Evolutionary conservation across 2,888 invertebrate species (phyloP).

Genomic region (Helobdella robusta): DNA sequence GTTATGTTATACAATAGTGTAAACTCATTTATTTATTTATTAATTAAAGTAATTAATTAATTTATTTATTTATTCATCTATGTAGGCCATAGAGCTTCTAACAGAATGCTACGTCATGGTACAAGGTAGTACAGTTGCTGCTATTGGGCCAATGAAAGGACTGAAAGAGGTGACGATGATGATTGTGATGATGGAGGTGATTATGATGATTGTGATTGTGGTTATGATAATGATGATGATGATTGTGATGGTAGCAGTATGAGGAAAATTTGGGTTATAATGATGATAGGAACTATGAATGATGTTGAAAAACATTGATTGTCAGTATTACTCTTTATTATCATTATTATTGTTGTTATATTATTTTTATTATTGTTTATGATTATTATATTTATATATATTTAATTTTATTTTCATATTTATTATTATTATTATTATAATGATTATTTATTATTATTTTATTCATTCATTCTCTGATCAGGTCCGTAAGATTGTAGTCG

Average conservation of each 20-base stretch:
- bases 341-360: background rate
- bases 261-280: too few relatives aligned
- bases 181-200: too few relatives aligned
- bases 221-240: too few relatives aligned
- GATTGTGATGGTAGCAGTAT: too few relatives aligned
- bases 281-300: background rate
- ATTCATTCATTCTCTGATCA: conserved; percentile 33
- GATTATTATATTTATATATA: background rate
- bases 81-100: conserved; percentile 72
- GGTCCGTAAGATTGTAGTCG: conserved; percentile 73
- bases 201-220: too few relatives aligned
- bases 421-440: background rate
- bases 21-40: background rate
- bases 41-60: background rate
- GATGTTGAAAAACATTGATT: background rate
- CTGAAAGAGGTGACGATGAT: conserved; percentile 53
- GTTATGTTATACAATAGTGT: too few relatives aligned
- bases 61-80: background rate
- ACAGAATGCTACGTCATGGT: conserved; percentile 92
- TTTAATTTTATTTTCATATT: conserved; percentile 19
- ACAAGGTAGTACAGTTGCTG: conserved; percentile 92
- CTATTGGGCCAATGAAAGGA: conserved; percentile 89
- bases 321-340: background rate
- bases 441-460: background rate
- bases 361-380: background rate